These are phyloP conservation scores for Erebia ligea DNA, from an alignment of 2,888 invertebrate genomes.

Conservation along the genomic window DNA sequence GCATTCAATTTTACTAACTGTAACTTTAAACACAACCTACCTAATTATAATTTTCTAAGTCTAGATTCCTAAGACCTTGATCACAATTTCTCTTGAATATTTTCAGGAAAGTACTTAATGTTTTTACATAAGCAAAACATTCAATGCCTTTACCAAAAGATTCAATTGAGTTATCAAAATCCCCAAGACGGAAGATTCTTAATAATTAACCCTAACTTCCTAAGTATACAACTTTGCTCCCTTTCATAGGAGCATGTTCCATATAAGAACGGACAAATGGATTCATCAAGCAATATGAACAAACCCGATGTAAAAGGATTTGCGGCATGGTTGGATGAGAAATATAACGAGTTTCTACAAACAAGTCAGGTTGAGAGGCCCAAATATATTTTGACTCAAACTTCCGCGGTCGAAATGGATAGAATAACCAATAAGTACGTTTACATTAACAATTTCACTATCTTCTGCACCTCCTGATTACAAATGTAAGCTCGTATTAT, in stretches of 20 bases:
- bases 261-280: slow-evolving; percentile 26
- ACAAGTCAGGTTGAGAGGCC: slow-evolving; percentile 43
- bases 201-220: no score
- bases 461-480: no score
- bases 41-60: no score
- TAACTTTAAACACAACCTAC: no score
- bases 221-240: not conserved
- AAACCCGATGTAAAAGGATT: slow-evolving; percentile 53
- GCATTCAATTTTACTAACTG: no score
- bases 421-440: slow-evolving; percentile 37
- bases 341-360: slow-evolving; percentile 62
- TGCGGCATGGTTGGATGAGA: slow-evolving; percentile 68
- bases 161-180: not conserved
- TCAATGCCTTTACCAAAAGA: no score
- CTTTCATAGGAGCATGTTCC: slow-evolving; percentile 37
- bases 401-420: slow-evolving; percentile 37
- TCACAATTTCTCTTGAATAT: no score
- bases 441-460: slow-evolving; percentile 8
- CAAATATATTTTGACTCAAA: slow-evolving; percentile 41
- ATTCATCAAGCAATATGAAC: slow-evolving; percentile 22
- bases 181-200: no score
- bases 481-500: no score
- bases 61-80: no score
- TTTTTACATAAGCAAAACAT: no score
- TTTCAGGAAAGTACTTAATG: no score